Base-by-base conservation (phyloP, 2,113 vertebrate genomes). In the Cyprinus carpio region DNA sequence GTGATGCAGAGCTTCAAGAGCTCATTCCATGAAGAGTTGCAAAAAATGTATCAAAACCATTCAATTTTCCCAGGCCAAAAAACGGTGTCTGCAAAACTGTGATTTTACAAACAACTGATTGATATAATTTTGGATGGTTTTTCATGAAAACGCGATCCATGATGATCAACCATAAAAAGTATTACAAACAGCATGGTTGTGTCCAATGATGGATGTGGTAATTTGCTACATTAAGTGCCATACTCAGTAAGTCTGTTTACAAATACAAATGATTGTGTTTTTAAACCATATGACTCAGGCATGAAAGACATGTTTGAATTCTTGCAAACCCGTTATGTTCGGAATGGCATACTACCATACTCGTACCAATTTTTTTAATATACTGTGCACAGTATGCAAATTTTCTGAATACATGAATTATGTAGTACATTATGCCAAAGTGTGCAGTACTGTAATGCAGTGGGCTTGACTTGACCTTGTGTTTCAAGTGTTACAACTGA, bases 21-120 rank as follows among this genome's bases (percentile, higher is more conserved):
- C 92, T 98, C 81, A 92, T 99, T 80, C 97, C 98, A 0, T 98
- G 93, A 96, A 62, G 9, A 60, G 67, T 37, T 71, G 12, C 25
- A 56, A 75, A 29, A 54, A 58, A 37, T n/a, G 20, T 23, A 6
- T 56, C 1, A 37, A 23, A 13, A 18, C 18, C 18, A 18, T 78
- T 58, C 31, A 23, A 12, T 54, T 43, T 62, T 37, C 20, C 56
- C 58, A 77, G 34, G 77, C 58, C 58, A 80, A 43, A 80, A 79
- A n/a, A 56, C 2, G 16, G 4, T 11, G 18, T 43, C 58, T 60
- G 51, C 31, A 79, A 80, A 64, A 64, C 2, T 64, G 37, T 10
- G 34, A 3, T 46, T 74, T 74, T 74, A 46, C 12, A 74, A 46
- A 15, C 23, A 62, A 20, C 29, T n/a, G 6, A 8, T n/a, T 79